phyloP scores from a whole-genome alignment of 2,113 vertebrate genomes.

The Macquaria australasica region DNA sequence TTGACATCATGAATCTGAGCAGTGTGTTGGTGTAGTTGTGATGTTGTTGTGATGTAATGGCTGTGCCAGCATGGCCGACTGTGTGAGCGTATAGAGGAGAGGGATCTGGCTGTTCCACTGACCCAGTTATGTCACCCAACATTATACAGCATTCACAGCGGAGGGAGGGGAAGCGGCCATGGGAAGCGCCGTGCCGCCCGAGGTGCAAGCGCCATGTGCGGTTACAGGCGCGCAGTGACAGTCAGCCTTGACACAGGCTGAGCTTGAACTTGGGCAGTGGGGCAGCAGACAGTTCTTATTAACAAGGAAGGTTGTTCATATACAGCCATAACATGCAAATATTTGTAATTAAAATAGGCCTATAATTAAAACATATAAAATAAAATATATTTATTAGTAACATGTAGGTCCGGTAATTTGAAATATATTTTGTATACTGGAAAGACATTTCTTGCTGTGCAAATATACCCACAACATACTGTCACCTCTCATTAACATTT shows the following conservation, averaged over 20 bases:
- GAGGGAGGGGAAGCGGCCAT: conserved; percentile 58
- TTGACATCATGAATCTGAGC: not conserved
- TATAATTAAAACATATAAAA: not conserved
- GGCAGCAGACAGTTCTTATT: not conserved
- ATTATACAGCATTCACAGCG: conserved; percentile 77
- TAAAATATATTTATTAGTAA: not conserved
- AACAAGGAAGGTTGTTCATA: not conserved
- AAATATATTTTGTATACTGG: not conserved
- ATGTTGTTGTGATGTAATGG: conserved; percentile 73
- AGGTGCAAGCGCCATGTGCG: conserved; percentile 54
- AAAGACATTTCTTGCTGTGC: not conserved
- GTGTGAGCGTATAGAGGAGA: conserved; percentile 74
- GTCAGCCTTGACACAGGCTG: conserved; percentile 5
- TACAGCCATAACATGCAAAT: not conserved
- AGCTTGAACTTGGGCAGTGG: conserved; percentile 57
- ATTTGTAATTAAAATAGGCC: not conserved
- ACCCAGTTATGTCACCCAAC: conserved; percentile 86
- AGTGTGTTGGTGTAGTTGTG: conserved; percentile 44
- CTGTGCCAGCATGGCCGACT: conserved; percentile 79
- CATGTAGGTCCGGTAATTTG: not conserved
- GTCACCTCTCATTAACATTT: not conserved
- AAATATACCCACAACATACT: not conserved
- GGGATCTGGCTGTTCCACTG: conserved; percentile 83
- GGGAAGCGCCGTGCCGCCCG: conserved; percentile 52
- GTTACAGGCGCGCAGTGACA: conserved; percentile 27